Evolutionary conservation across 2,113 vertebrate species (phyloP).

Genomic region (Puntigrus tetrazona): DNA sequence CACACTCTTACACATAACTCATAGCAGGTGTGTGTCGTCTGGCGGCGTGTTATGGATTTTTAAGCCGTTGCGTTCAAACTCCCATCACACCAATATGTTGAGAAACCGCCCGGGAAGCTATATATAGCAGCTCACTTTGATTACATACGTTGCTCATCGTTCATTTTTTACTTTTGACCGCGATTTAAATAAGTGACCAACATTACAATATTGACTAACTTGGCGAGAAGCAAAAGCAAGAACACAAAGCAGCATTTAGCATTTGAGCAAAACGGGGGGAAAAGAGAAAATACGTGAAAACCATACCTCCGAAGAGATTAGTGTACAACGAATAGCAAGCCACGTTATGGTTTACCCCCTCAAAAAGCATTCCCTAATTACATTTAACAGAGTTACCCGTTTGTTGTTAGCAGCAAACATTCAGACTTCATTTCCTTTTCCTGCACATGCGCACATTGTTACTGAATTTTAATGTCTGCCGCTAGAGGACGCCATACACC

Average conservation of each 20-base stretch:
- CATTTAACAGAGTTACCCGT: not conserved
- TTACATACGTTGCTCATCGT: not conserved
- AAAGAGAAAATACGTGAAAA: not conserved
- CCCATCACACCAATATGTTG: not conserved
- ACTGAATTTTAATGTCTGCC: not conserved
- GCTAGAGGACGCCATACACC: not conserved
- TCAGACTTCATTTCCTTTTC: not conserved
- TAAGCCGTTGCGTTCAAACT: slow-evolving; percentile 6
- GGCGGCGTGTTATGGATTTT: not conserved
- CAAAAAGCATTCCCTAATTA: not conserved
- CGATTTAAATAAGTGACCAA: not conserved
- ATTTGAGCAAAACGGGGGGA: not conserved
- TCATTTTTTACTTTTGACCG: no score
- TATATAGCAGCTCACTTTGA: not conserved
- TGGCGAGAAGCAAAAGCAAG: not conserved
- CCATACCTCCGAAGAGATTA: not conserved
- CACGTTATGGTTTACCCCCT: not conserved
- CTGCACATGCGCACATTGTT: not conserved
- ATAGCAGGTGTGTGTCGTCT: not conserved
- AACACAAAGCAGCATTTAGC: slow-evolving; percentile 9
- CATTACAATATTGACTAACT: not conserved
- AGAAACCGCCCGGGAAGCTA: not conserved
- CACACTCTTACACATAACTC: not conserved
- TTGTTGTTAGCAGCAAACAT: not conserved
- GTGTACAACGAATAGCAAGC: no score